Evolutionary conservation across 1,140 invertebrate genomes (phyloP).

Genomic region (Cecropterus lyciades): DNA sequence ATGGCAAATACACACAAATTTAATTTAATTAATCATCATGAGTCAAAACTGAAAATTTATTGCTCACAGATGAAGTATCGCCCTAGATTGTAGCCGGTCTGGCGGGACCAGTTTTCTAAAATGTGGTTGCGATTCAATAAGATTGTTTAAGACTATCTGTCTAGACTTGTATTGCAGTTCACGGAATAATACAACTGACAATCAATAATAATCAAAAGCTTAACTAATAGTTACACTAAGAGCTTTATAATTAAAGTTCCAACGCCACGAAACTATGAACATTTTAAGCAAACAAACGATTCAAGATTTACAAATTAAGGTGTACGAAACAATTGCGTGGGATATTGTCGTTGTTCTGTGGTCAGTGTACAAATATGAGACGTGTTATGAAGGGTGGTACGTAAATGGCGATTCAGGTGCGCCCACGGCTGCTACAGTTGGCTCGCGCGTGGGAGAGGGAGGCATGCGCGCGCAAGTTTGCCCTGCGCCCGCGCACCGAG

Average conservation of each 20-base stretch:
- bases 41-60: conserved; percentile 35
- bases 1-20: neutral
- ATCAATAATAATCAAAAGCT: too few species aligned
- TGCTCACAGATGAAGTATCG: conserved; percentile 34
- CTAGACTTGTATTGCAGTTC: conserved; percentile 15
- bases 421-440: conserved; percentile 61
- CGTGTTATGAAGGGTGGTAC: conserved; percentile 60
- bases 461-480: conserved; percentile 58
- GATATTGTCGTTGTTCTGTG: conserved; percentile 20
- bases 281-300: conserved; percentile 4
- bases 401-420: conserved; percentile 72
- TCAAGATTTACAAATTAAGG: conserved; percentile 8
- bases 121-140: conserved; percentile 47
- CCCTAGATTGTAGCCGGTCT: conserved; percentile 36
- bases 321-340: conserved; percentile 17
- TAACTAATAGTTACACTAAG: too few species aligned
- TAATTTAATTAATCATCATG: conserved; percentile 1
- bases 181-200: conserved; percentile 5
- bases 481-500: conserved; percentile 65
- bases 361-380: conserved; percentile 37
- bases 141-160: conserved; percentile 43
- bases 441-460: conserved; percentile 62
- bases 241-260: too few species aligned
- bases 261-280: too few species aligned
- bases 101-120: conserved; percentile 52